Conservation (phyloP, 2,113 vertebrate genomes). For the Rhabdornis inornatus region DNA sequence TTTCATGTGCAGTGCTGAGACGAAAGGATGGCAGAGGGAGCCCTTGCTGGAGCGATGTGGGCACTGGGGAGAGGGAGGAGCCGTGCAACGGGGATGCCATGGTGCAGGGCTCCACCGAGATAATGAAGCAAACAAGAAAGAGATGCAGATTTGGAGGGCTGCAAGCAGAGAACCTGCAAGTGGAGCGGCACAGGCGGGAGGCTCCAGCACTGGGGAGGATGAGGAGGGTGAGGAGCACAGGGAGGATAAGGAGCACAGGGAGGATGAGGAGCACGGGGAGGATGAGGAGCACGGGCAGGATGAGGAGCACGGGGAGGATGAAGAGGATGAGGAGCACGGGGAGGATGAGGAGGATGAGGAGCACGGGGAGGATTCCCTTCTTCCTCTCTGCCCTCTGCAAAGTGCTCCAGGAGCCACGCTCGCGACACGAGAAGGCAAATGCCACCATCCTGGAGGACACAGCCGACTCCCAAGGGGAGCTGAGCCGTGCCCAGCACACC, state of each 20-base stretch:
- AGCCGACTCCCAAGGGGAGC: no score
- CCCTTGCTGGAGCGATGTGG: conserved; percentile 11
- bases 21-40: neutral
- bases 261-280: neutral
- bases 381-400: accelerated
- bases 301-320: neutral
- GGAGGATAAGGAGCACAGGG: neutral
- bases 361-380: neutral
- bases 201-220: neutral
- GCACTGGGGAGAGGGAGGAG: neutral
- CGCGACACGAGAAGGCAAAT: accelerated
- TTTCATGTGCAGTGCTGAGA: conserved; percentile 15
- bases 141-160: neutral
- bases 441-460: accelerated
- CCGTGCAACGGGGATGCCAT: neutral
- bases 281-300: no score
- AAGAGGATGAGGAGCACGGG: no score
- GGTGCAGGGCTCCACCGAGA: neutral
- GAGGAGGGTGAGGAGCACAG: neutral
- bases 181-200: neutral
- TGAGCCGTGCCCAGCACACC: accelerated
- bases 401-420: neutral
- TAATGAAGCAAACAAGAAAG: neutral
- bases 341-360: neutral
- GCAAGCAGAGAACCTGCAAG: neutral